Percentiles rank a stretch among this genome's conserved stretches.
phyloP scores from a whole-genome alignment of 2,888 invertebrate genomes.

The Gasteruption jaculator region DNA sequence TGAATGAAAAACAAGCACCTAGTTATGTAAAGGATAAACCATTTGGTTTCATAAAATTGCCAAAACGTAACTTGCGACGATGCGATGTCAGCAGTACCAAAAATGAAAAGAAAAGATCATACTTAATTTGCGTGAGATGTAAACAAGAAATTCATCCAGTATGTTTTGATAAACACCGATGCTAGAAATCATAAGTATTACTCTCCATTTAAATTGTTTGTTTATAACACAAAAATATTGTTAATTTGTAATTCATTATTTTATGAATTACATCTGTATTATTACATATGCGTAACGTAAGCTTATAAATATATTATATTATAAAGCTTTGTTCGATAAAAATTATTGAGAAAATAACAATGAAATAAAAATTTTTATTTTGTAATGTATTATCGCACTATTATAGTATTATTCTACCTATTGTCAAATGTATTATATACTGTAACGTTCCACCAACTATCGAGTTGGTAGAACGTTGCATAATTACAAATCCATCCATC shows the following conservation, averaged over 20 bases:
- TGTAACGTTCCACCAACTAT: too few relatives aligned
- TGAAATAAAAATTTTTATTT: constrained; percentile 14
- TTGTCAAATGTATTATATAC: too few relatives aligned
- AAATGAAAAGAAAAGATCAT: constrained; percentile 4
- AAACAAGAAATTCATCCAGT: constrained; percentile 17
- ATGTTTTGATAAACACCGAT: constrained; percentile 14
- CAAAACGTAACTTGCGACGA: constrained; percentile 3
- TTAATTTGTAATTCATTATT: constrained; percentile 13
- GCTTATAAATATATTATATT: constrained; percentile 13
- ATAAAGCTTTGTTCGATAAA: constrained; percentile 13
- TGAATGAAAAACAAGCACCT: constrained; percentile 12
- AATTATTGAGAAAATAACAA: constrained; percentile 15
- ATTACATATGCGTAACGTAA: constrained; percentile 13
- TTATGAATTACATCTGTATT: constrained; percentile 13
- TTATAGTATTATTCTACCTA: too few relatives aligned
- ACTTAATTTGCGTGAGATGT: constrained; percentile 4
- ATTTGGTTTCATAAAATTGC: constrained; percentile 1
- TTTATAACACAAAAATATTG: constrained; percentile 12
- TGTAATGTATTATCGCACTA: too few relatives aligned
- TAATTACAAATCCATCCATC: too few relatives aligned
- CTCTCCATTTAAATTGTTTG: constrained; percentile 11
- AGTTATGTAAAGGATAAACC: constrained; percentile 3
- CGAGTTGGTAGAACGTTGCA: too few relatives aligned
- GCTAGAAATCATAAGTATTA: constrained; percentile 12
- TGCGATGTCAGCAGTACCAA: too few relatives aligned